Base-by-base conservation (phyloP, 1,140 invertebrate genomes). In the Calosoma granatense region DNA sequence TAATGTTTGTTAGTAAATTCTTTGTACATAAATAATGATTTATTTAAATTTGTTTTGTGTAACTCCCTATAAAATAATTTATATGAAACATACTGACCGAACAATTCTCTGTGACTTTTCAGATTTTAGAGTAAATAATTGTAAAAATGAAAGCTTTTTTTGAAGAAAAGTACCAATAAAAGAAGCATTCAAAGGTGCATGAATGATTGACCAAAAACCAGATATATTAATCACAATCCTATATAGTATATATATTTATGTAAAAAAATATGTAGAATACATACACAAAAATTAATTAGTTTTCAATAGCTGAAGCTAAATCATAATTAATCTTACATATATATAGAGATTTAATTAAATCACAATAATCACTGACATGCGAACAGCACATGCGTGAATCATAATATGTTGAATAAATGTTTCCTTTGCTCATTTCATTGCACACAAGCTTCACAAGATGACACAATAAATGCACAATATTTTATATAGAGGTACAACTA, bases 121-220 rank as follows among this genome's bases (percentile, higher is more conserved):
- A n/a, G n/a, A n/a, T n/a, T n/a, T n/a, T n/a, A n/a, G n/a, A n/a
- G n/a, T n/a, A n/a, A n/a, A n/a, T n/a, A n/a, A n/a, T n/a, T n/a
- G n/a, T 20, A 56, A 20, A 56, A 57, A 12, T 54, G 56, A 62
- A 23, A 53, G 54, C 20, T 23, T 51, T 17, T 51, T 59, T 20
- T 56, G 15, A 21, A 56, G 6, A 52, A 2, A 54, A 22, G 55
- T 54, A 62, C 52, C 51, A 41, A 23, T 61, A 63, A 61, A n/a
- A n/a, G n/a, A n/a, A n/a, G 61, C 61, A 63, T 58, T 59, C 55
- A 22, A 59, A 56, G 26, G 26, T 30, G 26, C 26, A 30, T 30
- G 14, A 30, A 30, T n/a, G n/a, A n/a, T n/a, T n/a, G n/a, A n/a
- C n/a, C 26, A 4, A 30, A 30, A 30, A 30, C 26, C 26, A 30